Conservation (phyloP, 2,888 invertebrate species). For the Formica aserva region DNA sequence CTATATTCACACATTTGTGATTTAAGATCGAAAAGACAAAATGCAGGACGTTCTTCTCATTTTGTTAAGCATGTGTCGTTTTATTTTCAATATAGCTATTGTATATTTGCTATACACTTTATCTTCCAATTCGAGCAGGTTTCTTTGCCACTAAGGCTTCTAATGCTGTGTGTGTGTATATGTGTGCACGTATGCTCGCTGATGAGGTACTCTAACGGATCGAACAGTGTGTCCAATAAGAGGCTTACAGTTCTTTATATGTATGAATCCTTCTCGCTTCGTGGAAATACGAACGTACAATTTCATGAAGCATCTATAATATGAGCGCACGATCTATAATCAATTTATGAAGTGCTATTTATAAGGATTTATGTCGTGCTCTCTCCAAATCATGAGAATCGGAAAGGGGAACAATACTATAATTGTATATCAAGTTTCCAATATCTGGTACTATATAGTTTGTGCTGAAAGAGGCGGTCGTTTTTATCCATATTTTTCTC, state of each 20-base stretch:
- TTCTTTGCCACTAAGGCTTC: slow-evolving; percentile 73
- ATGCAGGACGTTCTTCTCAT: slow-evolving; percentile 77
- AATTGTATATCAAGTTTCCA: slow-evolving; percentile 72
- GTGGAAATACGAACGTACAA: slow-evolving; percentile 64
- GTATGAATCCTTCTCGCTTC: slow-evolving; percentile 59
- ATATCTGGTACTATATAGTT: slow-evolving; percentile 65
- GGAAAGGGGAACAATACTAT: slow-evolving; percentile 72
- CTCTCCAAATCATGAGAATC: slow-evolving; percentile 60
- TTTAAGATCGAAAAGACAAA: slow-evolving; percentile 76
- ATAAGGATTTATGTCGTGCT: slow-evolving; percentile 60
- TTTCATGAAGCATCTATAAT: slow-evolving; percentile 26
- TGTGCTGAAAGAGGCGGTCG: slow-evolving; percentile 75
- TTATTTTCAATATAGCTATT: slow-evolving; percentile 82
- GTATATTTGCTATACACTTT: slow-evolving; percentile 84
- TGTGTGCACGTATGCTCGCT: slow-evolving; percentile 53
- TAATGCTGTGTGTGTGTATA: slow-evolving; percentile 56
- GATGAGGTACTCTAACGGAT: slow-evolving; percentile 55
- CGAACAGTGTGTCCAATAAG: slow-evolving; percentile 55
- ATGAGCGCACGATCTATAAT: slow-evolving; percentile 70
- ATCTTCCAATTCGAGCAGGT: slow-evolving; percentile 78
- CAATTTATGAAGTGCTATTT: slow-evolving; percentile 70
- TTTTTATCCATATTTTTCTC: slow-evolving; percentile 31
- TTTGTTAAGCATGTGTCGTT: slow-evolving; percentile 80
- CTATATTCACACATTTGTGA: slow-evolving; percentile 52
- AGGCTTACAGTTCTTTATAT: slow-evolving; percentile 71